Conservation (phyloP, 2,797 vertebrate genomes). For the Perodicticus potto region DNA sequence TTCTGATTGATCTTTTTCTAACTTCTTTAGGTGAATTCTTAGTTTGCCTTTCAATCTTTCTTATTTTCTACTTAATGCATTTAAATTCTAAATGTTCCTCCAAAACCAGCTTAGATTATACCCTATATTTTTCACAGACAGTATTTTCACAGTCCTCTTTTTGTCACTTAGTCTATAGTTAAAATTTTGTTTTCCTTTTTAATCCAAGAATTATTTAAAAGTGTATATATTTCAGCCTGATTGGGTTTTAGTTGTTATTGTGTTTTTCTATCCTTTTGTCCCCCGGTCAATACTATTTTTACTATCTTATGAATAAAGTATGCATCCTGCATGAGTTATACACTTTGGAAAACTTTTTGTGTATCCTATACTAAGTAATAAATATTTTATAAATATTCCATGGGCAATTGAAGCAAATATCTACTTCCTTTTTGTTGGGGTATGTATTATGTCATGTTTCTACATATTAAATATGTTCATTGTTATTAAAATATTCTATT, state of each 20-base stretch:
- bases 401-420: background rate
- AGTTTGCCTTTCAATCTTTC: constrained; percentile 31
- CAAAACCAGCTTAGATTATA: background rate
- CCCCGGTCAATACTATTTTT: background rate
- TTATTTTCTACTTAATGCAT: constrained; percentile 50
- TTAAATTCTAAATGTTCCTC: constrained; percentile 17
- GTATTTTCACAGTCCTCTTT: background rate
- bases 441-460: constrained; percentile 34
- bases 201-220: constrained; percentile 26
- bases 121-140: background rate
- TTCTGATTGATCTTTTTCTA: constrained; percentile 26
- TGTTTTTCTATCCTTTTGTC: background rate
- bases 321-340: background rate
- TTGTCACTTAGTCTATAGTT: background rate
- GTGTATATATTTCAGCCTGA: background rate
- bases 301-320: constrained; percentile 12
- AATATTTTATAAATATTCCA: constrained; percentile 8
- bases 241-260: constrained; percentile 31
- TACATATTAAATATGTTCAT: constrained; percentile 15
- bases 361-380: background rate
- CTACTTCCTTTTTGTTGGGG: constrained; percentile 22
- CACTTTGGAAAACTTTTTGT: constrained; percentile 28
- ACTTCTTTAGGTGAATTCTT: background rate
- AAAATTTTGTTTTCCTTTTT: constrained; percentile 49
- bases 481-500: constrained; percentile 42